Evolutionary conservation across 2,888 invertebrate species (phyloP), one percentile per base, ranked within the genome.

Genomic region (Eumerus sabulonum): DNA sequence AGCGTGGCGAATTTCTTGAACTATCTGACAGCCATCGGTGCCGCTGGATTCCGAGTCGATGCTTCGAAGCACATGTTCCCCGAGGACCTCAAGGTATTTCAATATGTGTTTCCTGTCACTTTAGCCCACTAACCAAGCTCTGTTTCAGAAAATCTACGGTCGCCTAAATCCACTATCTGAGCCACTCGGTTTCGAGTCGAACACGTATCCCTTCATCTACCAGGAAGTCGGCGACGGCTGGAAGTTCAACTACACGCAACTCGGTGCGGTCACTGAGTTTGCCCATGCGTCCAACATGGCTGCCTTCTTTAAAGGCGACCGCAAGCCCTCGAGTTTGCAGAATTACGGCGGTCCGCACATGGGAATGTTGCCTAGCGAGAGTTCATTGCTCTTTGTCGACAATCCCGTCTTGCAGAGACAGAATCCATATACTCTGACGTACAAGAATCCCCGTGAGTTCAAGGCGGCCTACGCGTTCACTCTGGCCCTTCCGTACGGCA

Each of bases 361-460:
- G 94, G 91, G 90, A 13, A 90, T 95, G 38, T 84, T 93, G 0
- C 89, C 91, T 9, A 82, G 90, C 90, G 1, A 85, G 83, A 5
- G 92, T 71, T 91, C 95, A 0, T 84, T 96, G 0, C 92, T 93
- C 5, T 96, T 96, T 85, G 92, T 96, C 54, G 96, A 96, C 85
- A 97, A 97, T 87, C 97, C 96, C 85, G 96, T 97, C 87, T 95
- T 94, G 85, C 96, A 96, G 86, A 91, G 97, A 85, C 93, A 51
- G 5, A 60, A 56, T n/a, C 0, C 47, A 1, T 13, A 35, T 35
- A 64, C 74, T 0, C 45, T 79, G 16, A 64, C 36, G 27, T 64
- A 40, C 40, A 73, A 70, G 1, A 53, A 9, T 1, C 44, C 60
- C 0, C 53, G 74, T 0, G 64, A 68, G 44, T 47, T 60, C n/a